Conservation (phyloP, 2,797 vertebrate genomes). For the Fratercula arctica region DNA sequence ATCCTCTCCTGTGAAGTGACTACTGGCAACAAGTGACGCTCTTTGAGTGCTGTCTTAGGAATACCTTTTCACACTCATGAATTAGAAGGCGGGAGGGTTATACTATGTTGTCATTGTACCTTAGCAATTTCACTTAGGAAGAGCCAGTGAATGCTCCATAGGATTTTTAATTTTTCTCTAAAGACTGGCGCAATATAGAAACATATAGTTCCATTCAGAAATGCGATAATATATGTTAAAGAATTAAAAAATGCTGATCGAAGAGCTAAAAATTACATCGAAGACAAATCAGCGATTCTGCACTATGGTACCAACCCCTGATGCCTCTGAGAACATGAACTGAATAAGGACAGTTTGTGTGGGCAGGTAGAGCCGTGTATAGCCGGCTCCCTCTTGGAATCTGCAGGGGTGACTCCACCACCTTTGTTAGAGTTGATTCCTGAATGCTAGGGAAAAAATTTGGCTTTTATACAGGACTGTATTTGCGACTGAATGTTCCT, state of each 20-base stretch:
- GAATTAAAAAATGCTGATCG: neutral
- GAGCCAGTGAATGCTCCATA: neutral
- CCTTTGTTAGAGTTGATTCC: neutral
- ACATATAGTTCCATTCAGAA: neutral
- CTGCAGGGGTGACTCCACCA: neutral
- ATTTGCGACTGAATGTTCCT: neutral
- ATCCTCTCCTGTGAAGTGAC: constrained; percentile 31
- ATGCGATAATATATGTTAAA: neutral
- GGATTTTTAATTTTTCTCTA: neutral
- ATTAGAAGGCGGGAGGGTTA: neutral
- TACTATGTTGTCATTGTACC: neutral
- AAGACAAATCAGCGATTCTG: neutral
- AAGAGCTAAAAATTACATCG: neutral
- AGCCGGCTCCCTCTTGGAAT: neutral
- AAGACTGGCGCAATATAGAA: neutral
- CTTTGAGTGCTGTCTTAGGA: neutral
- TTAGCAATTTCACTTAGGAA: neutral
- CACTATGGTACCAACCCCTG: neutral
- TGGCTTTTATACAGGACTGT: neutral
- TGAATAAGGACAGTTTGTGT: neutral
- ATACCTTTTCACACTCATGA: neutral
- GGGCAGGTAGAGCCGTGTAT: neutral
- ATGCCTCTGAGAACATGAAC: neutral
- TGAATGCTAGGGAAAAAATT: neutral
- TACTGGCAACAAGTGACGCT: constrained; percentile 1